Conservation (phyloP, 2,113 vertebrate species). For the Ailurus styani region DNA sequence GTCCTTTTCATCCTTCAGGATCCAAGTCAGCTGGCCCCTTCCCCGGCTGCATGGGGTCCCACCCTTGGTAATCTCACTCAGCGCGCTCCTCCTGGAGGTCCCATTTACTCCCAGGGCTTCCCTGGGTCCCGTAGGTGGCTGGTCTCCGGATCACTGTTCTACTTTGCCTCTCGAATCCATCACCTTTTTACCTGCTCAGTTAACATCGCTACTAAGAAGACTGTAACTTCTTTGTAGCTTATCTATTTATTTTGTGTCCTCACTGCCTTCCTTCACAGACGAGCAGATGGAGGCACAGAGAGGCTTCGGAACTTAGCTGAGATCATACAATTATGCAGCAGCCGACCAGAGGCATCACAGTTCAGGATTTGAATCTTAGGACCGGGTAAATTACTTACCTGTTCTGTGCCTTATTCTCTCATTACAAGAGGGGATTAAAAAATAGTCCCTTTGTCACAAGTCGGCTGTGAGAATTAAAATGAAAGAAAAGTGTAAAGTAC, state of each 20-base stretch:
- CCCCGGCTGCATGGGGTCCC: rapidly evolving
- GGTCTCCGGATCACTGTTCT: neutral
- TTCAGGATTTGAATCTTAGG: neutral
- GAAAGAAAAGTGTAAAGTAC: neutral
- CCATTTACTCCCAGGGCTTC: neutral
- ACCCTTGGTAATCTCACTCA: neutral
- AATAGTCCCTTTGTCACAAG: neutral
- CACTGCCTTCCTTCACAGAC: neutral
- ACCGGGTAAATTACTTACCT: neutral
- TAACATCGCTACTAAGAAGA: neutral
- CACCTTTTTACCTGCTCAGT: neutral
- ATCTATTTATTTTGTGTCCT: neutral
- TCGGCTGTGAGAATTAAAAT: neutral
- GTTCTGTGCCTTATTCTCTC: neutral
- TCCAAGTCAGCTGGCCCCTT: neutral
- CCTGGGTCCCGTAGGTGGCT: neutral
- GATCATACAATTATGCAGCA: neutral
- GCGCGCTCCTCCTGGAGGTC: neutral
- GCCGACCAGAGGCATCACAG: neutral
- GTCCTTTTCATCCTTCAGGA: neutral
- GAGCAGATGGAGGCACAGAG: neutral
- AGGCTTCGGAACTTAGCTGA: neutral
- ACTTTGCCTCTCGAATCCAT: neutral
- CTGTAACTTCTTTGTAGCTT: neutral
- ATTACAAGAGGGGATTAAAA: neutral